Evolutionary conservation across 2,888 invertebrate genomes (phyloP), one percentile per base, ranked within the genome.

Genomic region (Oxyscelio sp.): DNA sequence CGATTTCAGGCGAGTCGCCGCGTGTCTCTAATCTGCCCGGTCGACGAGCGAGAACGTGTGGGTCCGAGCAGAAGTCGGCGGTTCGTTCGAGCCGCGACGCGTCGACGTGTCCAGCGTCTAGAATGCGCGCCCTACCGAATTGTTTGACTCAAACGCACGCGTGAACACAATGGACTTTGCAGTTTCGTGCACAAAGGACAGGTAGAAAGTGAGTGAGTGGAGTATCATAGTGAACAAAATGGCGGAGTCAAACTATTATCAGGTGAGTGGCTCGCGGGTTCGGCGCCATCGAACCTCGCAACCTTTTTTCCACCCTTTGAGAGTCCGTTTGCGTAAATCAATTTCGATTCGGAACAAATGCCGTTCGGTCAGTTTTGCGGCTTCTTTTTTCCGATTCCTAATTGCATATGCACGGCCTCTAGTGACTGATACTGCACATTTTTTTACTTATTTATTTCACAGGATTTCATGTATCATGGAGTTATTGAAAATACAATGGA

Each of bases 171-270:
- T 92, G 92, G 87, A 92, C 90, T 88, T 83, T 68, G 86, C 74
- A 84, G 89, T 89, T 86, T 85, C 81, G 88, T 91, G 89, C 90
- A 90, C 91, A 90, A 92, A 91, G 90, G 90, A 92, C 91, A 90
- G 92, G 90, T 92, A 92, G 92, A 92, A 91, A 92, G 85, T 90
- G 86, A 83, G 77, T 74, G 90, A 89, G 89, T 88, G 90, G 82
- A 89, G 75, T 88, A 89, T 83, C 88, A 89, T 86, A 65, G 87
- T 85, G 90, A 90, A 91, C 95, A 96, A 96, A 95, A 96, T 96
- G 96, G 96, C 96, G 94, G 96, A 96, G 94, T 95, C 96, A 89
- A 94, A 94, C 93, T 96, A 96, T 95, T 96, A 96, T 95, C 96
- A 96, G 96, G 96, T 96, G 95, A 95, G 95, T 93, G 6, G 4